A percentile compares a stretch with the other conserved stretches of the same genome.
phyloP scores from a whole-genome alignment of 2,113 vertebrate genomes.

The Axis porcinus region DNA sequence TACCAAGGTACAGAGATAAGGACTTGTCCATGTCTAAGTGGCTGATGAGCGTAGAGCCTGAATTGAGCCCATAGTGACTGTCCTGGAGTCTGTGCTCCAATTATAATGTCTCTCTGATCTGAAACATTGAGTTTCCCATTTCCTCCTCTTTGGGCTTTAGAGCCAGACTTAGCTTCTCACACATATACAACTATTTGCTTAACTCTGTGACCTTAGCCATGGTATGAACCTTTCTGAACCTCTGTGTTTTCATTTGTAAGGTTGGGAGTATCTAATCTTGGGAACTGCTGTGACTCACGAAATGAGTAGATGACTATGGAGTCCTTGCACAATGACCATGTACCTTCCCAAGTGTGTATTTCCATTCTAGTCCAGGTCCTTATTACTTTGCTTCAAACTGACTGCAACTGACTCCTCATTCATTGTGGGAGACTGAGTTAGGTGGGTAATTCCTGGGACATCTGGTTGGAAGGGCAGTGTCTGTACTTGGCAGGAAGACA shows the following conservation, averaged over 20 bases:
- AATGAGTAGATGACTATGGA: not conserved
- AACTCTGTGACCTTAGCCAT: not conserved
- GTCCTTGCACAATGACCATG: not conserved
- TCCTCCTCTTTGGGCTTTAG: not conserved
- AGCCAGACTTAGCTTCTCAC: not conserved
- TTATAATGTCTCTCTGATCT: not conserved
- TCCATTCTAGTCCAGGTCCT: not conserved
- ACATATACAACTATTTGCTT: fast-evolving
- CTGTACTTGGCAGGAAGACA: not conserved
- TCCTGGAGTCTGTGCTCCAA: not conserved
- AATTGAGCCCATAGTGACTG: fast-evolving
- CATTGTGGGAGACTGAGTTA: not conserved
- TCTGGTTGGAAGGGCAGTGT: not conserved
- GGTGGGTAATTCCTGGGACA: not conserved
- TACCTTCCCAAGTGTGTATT: not conserved
- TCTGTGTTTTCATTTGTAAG: not conserved
- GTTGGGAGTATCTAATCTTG: not conserved
- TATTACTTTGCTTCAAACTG: not conserved
- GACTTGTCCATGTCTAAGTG: not conserved
- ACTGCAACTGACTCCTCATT: not conserved
- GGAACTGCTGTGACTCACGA: not conserved
- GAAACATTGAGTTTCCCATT: not conserved
- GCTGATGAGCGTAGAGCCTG: not conserved
- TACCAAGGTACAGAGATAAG: not conserved
- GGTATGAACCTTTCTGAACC: not conserved